phyloP scores from a whole-genome alignment of 2,888 invertebrate genomes.

The Nemoura dubitans region DNA sequence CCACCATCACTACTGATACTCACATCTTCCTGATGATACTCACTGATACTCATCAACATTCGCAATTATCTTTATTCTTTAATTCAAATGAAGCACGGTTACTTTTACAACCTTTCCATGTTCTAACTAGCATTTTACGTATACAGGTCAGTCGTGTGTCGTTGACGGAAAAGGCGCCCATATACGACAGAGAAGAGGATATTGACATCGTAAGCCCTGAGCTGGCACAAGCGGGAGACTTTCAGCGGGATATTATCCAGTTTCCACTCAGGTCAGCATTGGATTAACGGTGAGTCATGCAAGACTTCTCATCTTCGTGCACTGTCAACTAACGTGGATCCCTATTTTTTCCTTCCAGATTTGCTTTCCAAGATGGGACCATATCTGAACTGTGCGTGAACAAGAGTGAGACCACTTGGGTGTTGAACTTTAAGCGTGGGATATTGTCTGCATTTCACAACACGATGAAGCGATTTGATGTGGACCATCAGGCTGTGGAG shows the following conservation, averaged over 20 bases:
- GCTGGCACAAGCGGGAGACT: constrained; percentile 46
- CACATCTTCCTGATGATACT: too few relatives aligned
- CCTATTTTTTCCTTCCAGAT: constrained; percentile 57
- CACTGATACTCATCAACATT: too few relatives aligned
- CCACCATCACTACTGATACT: too few relatives aligned
- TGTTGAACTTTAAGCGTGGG: constrained; percentile 88
- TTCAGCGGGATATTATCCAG: constrained; percentile 49
- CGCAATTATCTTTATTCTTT: too few relatives aligned
- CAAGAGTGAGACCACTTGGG: constrained; percentile 78
- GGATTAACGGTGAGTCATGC: not conserved
- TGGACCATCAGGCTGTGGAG: constrained; percentile 77
- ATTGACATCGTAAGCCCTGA: constrained; percentile 44
- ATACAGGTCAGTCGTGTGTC: constrained; percentile 23
- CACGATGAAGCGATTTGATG: constrained; percentile 85
- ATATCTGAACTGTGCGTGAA: constrained; percentile 86
- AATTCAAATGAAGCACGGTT: too few relatives aligned
- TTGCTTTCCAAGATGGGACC: constrained; percentile 86
- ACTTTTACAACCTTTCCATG: too few relatives aligned
- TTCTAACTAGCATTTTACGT: not conserved
- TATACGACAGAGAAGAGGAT: constrained; percentile 48
- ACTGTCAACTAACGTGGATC: not conserved
- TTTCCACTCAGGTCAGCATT: constrained; percentile 56
- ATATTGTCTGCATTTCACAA: constrained; percentile 88
- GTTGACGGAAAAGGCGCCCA: constrained; percentile 45
- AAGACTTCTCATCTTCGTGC: not conserved